phyloP scores from a whole-genome alignment of 2,113 vertebrate species.

The Promerops cafer region DNA sequence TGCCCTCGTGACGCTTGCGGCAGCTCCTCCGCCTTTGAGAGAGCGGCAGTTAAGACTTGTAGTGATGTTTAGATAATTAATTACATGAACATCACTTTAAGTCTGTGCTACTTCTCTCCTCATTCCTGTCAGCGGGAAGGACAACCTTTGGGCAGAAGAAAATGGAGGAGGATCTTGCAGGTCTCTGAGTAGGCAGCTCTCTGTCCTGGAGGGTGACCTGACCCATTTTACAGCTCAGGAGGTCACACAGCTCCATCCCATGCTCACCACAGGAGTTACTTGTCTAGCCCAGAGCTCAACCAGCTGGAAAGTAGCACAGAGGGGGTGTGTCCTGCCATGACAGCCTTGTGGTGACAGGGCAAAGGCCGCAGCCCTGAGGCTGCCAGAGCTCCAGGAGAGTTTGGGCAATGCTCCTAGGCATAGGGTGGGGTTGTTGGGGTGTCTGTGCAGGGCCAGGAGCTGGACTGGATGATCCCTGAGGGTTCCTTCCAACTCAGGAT shows the following conservation, averaged over 20 bases:
- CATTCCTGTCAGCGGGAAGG: slow-evolving; percentile 46
- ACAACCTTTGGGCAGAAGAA: slow-evolving; percentile 63
- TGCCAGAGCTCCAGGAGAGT: not conserved
- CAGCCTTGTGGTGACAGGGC: not conserved
- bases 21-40: slow-evolving; percentile 57
- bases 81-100: slow-evolving; percentile 99
- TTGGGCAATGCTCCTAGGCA: not conserved
- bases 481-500: not conserved
- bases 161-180: slow-evolving; percentile 29
- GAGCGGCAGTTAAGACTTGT: slow-evolving; percentile 96
- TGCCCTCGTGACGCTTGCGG: not conserved
- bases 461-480: not conserved
- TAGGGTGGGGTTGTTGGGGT: not conserved
- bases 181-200: not conserved
- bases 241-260: not conserved
- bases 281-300: not conserved
- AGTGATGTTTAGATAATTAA: slow-evolving; percentile 98
- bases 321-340: not conserved
- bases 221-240: not conserved
- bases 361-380: not conserved
- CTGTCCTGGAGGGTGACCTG: not conserved
- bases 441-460: not conserved
- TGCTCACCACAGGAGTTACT: not conserved
- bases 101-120: slow-evolving; percentile 95
- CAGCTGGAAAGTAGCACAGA: not conserved